Evolutionary conservation across 2,113 vertebrate genomes (phyloP).

Genomic region (Euleptes europaea): DNA sequence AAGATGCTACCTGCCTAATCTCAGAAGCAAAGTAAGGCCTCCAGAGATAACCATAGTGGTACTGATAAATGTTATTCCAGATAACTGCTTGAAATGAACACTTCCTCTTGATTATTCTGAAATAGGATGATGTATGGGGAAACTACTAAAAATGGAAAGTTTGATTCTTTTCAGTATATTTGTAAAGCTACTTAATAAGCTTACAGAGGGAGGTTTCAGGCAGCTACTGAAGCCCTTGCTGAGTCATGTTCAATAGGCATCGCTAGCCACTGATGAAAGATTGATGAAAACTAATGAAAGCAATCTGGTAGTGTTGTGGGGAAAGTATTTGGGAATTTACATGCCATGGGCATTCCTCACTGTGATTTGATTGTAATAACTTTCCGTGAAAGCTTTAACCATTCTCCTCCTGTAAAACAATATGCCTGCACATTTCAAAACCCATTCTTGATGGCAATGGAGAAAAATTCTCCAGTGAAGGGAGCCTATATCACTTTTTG

Average conservation of each 20-base stretch:
- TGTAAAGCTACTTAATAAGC: slow-evolving; percentile 50
- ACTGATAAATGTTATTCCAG: too few relatives aligned
- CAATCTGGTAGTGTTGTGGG: slow-evolving; percentile 27
- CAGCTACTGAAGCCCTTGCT: slow-evolving; percentile 51
- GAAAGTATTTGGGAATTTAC: slow-evolving; percentile 40
- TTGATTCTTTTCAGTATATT: slow-evolving; percentile 44
- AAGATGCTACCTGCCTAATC: too few relatives aligned
- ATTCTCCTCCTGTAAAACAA: not conserved
- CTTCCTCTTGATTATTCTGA: slow-evolving; percentile 17
- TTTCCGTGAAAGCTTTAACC: slow-evolving; percentile 40
- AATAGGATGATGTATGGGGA: not conserved
- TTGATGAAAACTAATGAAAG: slow-evolving; percentile 52
- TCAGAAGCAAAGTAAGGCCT: too few relatives aligned
- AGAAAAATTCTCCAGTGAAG: slow-evolving; percentile 35
- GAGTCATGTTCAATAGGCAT: slow-evolving; percentile 18
- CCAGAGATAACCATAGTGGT: too few relatives aligned
- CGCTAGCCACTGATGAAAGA: slow-evolving; percentile 35
- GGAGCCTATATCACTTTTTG: not conserved
- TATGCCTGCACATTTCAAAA: not conserved
- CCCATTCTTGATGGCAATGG: not conserved
- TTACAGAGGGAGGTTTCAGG: slow-evolving; percentile 35
- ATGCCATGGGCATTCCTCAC: slow-evolving; percentile 14
- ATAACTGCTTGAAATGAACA: not conserved
- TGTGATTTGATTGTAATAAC: slow-evolving; percentile 9
- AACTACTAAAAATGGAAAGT: not conserved